These are phyloP conservation scores for Drosophila micromelanica DNA, from an alignment of 1,140 invertebrate genomes.

Conservation along the genomic window DNA sequence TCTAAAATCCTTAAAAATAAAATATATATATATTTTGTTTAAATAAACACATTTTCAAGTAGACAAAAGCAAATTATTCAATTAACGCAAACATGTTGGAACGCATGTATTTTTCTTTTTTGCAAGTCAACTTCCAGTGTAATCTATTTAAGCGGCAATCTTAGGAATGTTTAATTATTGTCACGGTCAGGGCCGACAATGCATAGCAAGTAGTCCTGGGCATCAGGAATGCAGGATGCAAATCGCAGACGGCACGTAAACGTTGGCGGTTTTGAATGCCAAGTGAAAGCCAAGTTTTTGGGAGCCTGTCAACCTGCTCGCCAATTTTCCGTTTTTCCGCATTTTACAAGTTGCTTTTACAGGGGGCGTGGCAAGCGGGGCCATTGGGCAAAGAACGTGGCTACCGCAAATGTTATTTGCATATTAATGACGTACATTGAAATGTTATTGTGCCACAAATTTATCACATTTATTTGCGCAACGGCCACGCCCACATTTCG, in stretches of 20 bases:
- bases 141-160: not conserved
- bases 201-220: not conserved
- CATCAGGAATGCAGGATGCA: not conserved
- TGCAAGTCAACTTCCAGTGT: not conserved
- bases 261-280: conserved; percentile 14
- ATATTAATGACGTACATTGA: conserved; percentile 61
- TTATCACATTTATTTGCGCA: conserved; percentile 5
- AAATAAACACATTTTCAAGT: too few relatives aligned
- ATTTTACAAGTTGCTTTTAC: not conserved
- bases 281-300: conserved; percentile 11
- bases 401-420: conserved; percentile 53
- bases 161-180: conserved; percentile 13
- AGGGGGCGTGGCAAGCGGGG: conserved; percentile 15
- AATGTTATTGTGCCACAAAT: conserved; percentile 17
- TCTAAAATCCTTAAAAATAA: too few relatives aligned
- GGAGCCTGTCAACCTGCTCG: conserved; percentile 18
- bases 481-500: not conserved
- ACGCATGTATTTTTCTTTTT: too few relatives aligned
- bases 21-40: too few relatives aligned
- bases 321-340: conserved; percentile 22
- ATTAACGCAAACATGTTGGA: not conserved
- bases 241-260: conserved; percentile 7
- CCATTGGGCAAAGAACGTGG: not conserved
- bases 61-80: not conserved
- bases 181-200: not conserved